These are phyloP conservation scores for Ceyx cyanopectus DNA, from an alignment of 2,113 vertebrate genomes.

Conservation along the genomic window DNA sequence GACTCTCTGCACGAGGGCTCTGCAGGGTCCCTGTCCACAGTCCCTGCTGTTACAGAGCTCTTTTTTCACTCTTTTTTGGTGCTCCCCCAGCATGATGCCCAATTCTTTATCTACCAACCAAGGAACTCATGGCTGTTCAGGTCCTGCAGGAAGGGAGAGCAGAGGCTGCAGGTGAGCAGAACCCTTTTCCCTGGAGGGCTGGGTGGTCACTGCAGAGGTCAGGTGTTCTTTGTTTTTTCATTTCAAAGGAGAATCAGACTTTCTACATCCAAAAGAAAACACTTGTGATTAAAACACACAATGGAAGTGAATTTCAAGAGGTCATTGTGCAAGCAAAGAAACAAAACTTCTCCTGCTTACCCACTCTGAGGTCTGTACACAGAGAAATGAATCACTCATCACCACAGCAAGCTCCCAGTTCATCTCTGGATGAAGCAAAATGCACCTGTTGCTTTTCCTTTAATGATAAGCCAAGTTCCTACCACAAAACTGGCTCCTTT, in stretches of 20 bases:
- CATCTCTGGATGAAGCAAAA: neutral
- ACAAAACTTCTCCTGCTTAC: neutral
- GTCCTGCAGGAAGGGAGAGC: accelerated
- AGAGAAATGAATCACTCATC: slow-evolving; percentile 32
- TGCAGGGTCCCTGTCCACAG: neutral
- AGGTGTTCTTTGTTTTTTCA: neutral
- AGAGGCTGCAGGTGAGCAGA: neutral
- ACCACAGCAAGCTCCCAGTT: neutral
- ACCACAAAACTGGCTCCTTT: neutral
- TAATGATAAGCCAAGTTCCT: slow-evolving; percentile 56
- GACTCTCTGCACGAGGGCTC: neutral
- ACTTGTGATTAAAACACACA: neutral
- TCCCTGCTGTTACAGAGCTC: neutral
- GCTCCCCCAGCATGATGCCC: neutral
- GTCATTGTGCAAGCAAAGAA: neutral
- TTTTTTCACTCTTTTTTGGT: neutral
- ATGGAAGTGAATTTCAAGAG: neutral
- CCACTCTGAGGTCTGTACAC: neutral
- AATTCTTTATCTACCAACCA: neutral
- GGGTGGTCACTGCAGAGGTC: neutral
- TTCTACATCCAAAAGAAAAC: neutral
- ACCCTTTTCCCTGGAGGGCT: neutral
- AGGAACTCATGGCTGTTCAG: neutral
- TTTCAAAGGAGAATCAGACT: neutral
- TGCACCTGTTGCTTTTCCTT: slow-evolving; percentile 32